These are phyloP conservation scores for Corythoichthys haematopterus DNA, from an alignment of 2,113 vertebrate species.

Conservation along the genomic window DNA sequence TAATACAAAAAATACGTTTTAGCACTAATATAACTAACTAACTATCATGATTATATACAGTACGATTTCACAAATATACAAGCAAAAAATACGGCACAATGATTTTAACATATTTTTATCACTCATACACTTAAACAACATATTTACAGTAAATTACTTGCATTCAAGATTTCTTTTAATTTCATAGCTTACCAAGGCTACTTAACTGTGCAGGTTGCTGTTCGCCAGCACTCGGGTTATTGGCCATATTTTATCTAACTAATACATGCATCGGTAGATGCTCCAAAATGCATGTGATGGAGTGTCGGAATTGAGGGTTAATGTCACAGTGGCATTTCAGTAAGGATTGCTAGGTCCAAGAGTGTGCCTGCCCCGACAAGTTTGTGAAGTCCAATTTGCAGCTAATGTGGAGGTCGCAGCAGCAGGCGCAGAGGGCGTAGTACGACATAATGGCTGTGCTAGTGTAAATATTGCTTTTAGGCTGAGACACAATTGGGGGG, in stretches of 20 bases:
- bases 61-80: no score
- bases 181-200: no score
- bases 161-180: neutral
- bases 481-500: slow-evolving; percentile 84
- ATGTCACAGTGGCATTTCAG: neutral
- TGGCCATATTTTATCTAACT: slow-evolving; percentile 52
- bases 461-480: slow-evolving; percentile 94
- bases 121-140: no score
- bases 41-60: no score
- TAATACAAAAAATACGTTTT: no score
- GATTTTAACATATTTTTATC: no score
- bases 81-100: no score
- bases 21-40: no score
- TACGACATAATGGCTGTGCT: slow-evolving; percentile 96
- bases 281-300: slow-evolving; percentile 36
- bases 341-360: slow-evolving; percentile 29
- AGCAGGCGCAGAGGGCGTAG: slow-evolving; percentile 89
- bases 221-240: slow-evolving; percentile 28
- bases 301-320: slow-evolving; percentile 19
- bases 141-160: neutral
- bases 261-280: slow-evolving; percentile 30
- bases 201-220: neutral
- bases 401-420: slow-evolving; percentile 92
- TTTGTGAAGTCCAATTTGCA: slow-evolving; percentile 93
- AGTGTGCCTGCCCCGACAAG: slow-evolving; percentile 67